Evolutionary conservation across 2,113 vertebrate genomes (phyloP).

Genomic region (Pavo muticus): DNA sequence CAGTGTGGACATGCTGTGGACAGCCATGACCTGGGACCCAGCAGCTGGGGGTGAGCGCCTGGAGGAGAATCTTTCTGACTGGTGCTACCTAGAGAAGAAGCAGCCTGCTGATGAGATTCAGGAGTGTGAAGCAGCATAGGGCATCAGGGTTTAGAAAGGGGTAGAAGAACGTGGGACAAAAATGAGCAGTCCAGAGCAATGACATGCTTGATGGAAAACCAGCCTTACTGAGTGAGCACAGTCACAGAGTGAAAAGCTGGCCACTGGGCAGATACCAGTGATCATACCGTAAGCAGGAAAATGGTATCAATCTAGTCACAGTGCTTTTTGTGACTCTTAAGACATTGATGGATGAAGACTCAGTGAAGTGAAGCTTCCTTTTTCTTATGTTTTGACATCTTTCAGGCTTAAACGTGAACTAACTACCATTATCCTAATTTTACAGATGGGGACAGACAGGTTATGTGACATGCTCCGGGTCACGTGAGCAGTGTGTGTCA

Average conservation of each 20-base stretch:
- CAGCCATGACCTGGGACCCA: neutral
- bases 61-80: neutral
- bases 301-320: neutral
- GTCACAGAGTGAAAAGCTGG: neutral
- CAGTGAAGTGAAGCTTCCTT: neutral
- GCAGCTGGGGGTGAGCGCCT: neutral
- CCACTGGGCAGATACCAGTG: neutral
- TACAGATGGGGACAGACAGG: neutral
- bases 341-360: neutral
- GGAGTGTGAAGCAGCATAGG: neutral
- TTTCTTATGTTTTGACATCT: neutral
- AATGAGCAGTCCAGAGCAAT: neutral
- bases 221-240: neutral
- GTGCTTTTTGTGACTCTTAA: neutral
- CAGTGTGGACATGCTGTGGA: neutral
- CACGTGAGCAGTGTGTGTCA: neutral
- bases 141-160: neutral
- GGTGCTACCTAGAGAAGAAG: neutral
- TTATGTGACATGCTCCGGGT: neutral
- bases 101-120: neutral
- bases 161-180: neutral
- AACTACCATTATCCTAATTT: neutral
- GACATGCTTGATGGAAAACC: neutral
- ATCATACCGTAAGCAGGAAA: neutral
- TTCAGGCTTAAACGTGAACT: neutral